Evolutionary conservation across 1,140 invertebrate genomes (phyloP).

Genomic region (Agrypnia vestita): DNA sequence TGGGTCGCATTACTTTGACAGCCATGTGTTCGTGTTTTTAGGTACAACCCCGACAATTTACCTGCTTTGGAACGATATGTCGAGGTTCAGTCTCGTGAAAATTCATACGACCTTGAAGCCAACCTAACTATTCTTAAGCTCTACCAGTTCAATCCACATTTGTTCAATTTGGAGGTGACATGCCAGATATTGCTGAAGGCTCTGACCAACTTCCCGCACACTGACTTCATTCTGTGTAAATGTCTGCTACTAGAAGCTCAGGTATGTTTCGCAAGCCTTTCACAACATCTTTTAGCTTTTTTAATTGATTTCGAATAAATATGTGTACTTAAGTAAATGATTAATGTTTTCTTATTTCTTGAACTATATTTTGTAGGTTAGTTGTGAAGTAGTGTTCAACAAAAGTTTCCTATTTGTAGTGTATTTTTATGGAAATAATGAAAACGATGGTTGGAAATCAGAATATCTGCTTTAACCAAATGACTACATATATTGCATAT

Average conservation of each 20-base stretch:
- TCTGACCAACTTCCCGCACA: constrained; percentile 95
- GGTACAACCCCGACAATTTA: constrained; percentile 67
- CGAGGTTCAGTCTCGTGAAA: constrained; percentile 92
- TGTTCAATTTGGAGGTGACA: constrained; percentile 88
- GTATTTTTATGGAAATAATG: too few relatives aligned
- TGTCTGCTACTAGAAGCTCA: constrained; percentile 91
- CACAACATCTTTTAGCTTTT: background rate
- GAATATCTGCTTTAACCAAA: too few relatives aligned
- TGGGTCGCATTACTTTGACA: background rate
- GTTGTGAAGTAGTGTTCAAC: too few relatives aligned
- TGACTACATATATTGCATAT: too few relatives aligned
- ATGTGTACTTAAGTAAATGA: background rate
- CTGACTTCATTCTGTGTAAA: constrained; percentile 97
- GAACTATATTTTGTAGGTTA: too few relatives aligned
- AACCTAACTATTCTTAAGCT: constrained; percentile 93
- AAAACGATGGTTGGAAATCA: too few relatives aligned
- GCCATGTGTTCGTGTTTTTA: constrained; percentile 50
- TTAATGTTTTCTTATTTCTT: too few relatives aligned
- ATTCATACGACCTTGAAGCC: constrained; percentile 96
- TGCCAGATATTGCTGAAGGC: constrained; percentile 93
- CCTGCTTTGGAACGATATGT: constrained; percentile 93
- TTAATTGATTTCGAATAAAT: background rate
- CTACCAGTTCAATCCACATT: constrained; percentile 96
- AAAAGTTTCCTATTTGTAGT: too few relatives aligned
- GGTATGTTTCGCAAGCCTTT: constrained; percentile 72